Base-by-base conservation (phyloP, 2,888 invertebrate genomes). In the Drosophila koepferae region DNA sequence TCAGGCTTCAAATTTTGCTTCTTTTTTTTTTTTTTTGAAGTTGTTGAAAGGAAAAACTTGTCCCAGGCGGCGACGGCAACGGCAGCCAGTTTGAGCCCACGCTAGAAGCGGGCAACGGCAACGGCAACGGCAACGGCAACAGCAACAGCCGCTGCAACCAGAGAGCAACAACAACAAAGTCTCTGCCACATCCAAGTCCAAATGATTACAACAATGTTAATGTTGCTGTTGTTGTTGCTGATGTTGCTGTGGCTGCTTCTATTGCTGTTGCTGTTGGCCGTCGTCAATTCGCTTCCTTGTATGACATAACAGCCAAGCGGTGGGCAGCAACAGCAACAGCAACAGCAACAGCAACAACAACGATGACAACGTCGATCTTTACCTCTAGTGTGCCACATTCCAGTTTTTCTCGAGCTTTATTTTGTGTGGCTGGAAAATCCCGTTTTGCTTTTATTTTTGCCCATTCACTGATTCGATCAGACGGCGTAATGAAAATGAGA, bases 381-480 rank as follows among this genome's bases (percentile, higher is more conserved):
- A 83, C 88, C 88, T 86, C 88, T 68, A 72, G 80, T 85, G 85
- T 85, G 88, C 85, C 85, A 86, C 83, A 88, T 85, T 85, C 86
- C 86, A 86, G 82, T 87, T 87, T 80, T 63, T 74, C 60, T 43
- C 38, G 55, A 48, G 36, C 43, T 51, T 43, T 16, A 23, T 36
- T 60, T 64, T 43, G 43, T 43, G 31, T 54, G 34, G 48, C 55
- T 63, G 59, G 58, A 58, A 58, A 58, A 58, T 34, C 58, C 58
- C 58, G 31, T 54, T 43, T 49, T 61, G 44, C 28, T 54, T 28
- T 31, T 58, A 20, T 86, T 82, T 70, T 86, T 81, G 67, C 79
- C 88, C 84, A 85, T 88, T 88, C 85, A 85, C 85, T 86, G 86
- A 85, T 85, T 88, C 83, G 88, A 85, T 88, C 84, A 80, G 87